Evolutionary conservation across 1,140 invertebrate species (phyloP), one percentile per base, ranked within the genome.

Genomic region (Calephelis nemesis): DNA sequence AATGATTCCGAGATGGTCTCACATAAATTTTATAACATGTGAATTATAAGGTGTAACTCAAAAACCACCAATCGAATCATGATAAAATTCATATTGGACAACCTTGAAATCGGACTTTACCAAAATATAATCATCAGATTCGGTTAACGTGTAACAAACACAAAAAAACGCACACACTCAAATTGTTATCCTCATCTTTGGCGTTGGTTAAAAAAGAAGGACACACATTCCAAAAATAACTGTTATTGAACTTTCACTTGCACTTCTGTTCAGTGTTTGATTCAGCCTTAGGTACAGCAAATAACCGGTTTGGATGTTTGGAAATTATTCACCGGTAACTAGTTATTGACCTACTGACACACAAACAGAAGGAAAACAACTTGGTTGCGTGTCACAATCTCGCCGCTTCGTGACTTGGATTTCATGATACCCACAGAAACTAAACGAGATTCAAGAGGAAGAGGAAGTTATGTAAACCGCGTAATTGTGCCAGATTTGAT

Each of bases 261-360:
- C 58, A 60, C 12, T 60, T 8, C 19, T 40, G 7, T n/a, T 5
- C 40, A 42, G 19, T 30, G 40, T 62, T 73, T 69, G 68, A 64
- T 47, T 58, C 54, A 63, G 78, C 66, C 72, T 70, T 75, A 74
- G 67, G 72, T 78, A 76, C 84, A 73, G 81, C 79, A 72, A 69
- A 75, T 73, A 76, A 84, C 83, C 80, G 83, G 84, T 86, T 82
- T 73, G 58, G 73, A 79, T 78, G 70, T 82, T 87, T 81, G 79
- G 78, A 82, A 85, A 84, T 84, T 79, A 81, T 84, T 79, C 74
- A 76, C 74, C 79, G 75, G 81, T 81, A 83, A 81, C 73, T 79
- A 87, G 84, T 79, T 89, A 89, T 88, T 90, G 87, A 88, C 87
- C 87, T 65, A 90, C 80, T 90, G 82, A 87, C 87, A 84, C 74